Conservation (phyloP, 2,797 vertebrate genomes). For the Liasis olivaceus region DNA sequence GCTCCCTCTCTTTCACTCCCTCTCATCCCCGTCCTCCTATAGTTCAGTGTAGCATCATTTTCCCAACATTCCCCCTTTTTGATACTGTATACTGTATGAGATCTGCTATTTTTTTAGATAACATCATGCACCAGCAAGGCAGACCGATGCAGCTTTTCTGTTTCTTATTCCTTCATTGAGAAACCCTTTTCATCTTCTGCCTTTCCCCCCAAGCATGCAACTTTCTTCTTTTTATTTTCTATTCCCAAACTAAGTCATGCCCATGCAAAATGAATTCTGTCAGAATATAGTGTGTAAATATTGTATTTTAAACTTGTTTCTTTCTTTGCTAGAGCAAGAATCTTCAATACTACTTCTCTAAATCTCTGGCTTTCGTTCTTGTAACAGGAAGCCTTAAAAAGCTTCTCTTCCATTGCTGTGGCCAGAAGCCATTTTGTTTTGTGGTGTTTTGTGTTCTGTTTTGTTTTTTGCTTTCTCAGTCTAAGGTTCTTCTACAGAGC, state of each 20-base stretch:
- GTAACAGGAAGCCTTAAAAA: background rate
- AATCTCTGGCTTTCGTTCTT: background rate
- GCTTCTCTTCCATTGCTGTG: background rate
- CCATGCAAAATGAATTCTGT: background rate
- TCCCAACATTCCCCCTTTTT: background rate
- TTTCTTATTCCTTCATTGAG: background rate
- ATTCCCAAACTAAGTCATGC: background rate
- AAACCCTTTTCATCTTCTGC: background rate
- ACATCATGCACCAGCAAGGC: background rate
- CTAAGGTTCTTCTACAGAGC: background rate
- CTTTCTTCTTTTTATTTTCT: background rate
- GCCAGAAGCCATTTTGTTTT: background rate
- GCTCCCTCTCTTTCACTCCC: background rate
- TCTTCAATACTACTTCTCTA: background rate
- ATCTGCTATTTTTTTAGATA: background rate
- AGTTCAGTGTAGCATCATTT: background rate
- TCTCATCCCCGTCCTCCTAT: background rate
- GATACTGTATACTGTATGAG: background rate
- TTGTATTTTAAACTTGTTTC: background rate
- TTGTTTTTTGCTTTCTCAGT: background rate
- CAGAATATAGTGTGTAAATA: background rate
- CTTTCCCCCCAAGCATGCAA: background rate
- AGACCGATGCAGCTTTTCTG: background rate
- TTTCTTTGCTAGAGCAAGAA: background rate
- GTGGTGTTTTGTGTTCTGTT: too few relatives aligned